phyloP scores from a whole-genome alignment of 2,888 invertebrate genomes.

The Drosophila rellima region DNA sequence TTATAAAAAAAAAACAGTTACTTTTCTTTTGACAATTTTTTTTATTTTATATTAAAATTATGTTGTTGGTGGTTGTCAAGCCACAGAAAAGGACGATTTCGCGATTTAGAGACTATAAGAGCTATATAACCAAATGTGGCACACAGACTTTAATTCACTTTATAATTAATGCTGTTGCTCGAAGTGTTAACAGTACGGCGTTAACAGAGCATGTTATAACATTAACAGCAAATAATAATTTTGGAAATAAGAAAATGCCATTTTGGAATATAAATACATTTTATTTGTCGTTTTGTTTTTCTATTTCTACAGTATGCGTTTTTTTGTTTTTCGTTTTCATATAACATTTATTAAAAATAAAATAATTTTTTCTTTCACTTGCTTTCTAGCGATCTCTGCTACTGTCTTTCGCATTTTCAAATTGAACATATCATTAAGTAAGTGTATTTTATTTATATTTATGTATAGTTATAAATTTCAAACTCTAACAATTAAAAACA shows the following conservation, averaged over 20 bases:
- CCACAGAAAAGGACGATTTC: too few species aligned
- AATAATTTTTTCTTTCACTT: constrained; percentile 65
- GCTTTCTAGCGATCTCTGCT: constrained; percentile 52
- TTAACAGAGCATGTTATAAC: constrained; percentile 32
- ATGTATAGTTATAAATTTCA: constrained; percentile 65
- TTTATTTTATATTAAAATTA: too few species aligned
- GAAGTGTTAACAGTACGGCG: too few species aligned
- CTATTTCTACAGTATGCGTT: constrained; percentile 76
- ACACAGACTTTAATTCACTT: too few species aligned
- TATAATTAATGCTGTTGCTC: constrained; percentile 2
- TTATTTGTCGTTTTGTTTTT: constrained; percentile 80
- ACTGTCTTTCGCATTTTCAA: constrained; percentile 64
- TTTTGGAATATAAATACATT: constrained; percentile 82
- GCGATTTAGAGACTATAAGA: too few species aligned
- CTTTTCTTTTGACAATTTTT: neutral
- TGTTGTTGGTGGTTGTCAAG: too few species aligned
- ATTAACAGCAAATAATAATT: constrained; percentile 1
- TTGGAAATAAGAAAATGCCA: constrained; percentile 26
- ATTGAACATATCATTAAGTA: constrained; percentile 74
- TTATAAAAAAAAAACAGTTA: neutral
- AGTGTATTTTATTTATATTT: constrained; percentile 61
- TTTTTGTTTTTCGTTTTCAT: constrained; percentile 63
- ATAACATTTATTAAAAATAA: constrained; percentile 79
- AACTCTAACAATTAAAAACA: constrained; percentile 82
- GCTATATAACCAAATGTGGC: too few species aligned